These are phyloP conservation scores for Lutraria rhynchaena DNA, from an alignment of 1,140 invertebrate species.

Conservation along the genomic window DNA sequence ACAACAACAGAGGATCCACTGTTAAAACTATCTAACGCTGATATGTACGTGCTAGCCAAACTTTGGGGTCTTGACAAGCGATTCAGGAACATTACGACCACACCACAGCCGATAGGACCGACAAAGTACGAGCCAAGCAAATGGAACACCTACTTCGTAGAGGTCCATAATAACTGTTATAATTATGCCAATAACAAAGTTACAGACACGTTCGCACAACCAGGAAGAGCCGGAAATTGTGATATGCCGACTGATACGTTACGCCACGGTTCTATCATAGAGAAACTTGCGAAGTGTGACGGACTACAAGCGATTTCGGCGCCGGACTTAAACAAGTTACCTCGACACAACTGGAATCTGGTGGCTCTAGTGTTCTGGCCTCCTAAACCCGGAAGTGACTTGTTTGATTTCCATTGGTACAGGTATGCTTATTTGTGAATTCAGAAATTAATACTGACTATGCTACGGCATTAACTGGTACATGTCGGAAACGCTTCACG, in stretches of 20 bases:
- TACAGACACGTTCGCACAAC: constrained; percentile 56
- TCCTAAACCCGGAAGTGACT: constrained; percentile 29
- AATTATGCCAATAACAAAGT: constrained; percentile 50
- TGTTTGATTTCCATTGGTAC: constrained; percentile 44
- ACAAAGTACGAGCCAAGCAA: constrained; percentile 24
- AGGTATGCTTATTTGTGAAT: constrained; percentile 34
- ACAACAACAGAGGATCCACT: constrained; percentile 14
- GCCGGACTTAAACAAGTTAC: not conserved
- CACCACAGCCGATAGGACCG: constrained; percentile 8
- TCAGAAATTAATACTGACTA: too few relatives aligned
- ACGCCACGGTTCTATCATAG: constrained; percentile 7
- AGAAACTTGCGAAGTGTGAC: constrained; percentile 27
- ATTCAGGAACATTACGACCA: constrained; percentile 4
- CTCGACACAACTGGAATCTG: constrained; percentile 34
- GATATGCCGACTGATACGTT: not conserved
- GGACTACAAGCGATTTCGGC: constrained; percentile 22
- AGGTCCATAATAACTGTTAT: constrained; percentile 53
- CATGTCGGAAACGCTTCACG: too few relatives aligned
- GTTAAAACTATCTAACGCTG: not conserved
- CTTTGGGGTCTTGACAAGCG: constrained; percentile 14
- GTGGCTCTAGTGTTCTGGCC: constrained; percentile 56
- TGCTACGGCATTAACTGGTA: too few relatives aligned
- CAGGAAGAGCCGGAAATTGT: constrained; percentile 33
- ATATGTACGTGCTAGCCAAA: constrained; percentile 22
- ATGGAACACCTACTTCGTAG: constrained; percentile 22